A percentile compares a stretch with the other conserved stretches of the same genome.
phyloP scores from a whole-genome alignment of 2,888 invertebrate genomes.

The Galerucella nymphaeae region DNA sequence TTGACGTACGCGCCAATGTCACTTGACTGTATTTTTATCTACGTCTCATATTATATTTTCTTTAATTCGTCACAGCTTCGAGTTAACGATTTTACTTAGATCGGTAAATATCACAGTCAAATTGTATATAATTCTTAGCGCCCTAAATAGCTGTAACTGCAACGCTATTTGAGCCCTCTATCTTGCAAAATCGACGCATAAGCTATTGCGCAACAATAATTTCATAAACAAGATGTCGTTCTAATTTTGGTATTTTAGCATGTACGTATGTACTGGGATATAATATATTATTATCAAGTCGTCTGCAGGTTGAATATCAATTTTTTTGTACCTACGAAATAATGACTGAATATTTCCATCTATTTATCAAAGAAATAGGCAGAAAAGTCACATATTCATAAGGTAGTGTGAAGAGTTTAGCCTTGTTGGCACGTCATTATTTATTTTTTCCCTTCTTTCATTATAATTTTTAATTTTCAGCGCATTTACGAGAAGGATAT shows the following conservation, averaged over 20 bases:
- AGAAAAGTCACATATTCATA: too few relatives aligned
- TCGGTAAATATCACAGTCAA: conserved; percentile 64
- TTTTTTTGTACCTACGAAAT: too few relatives aligned
- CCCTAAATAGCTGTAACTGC: conserved; percentile 64
- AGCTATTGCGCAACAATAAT: conserved; percentile 6
- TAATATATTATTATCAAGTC: too few relatives aligned
- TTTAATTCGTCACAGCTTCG: conserved; percentile 26
- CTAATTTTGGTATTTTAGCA: background rate
- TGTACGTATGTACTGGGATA: too few relatives aligned
- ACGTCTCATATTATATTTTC: conserved; percentile 18
- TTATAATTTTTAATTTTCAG: too few relatives aligned
- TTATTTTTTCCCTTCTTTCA: too few relatives aligned
- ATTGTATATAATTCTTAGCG: conserved; percentile 63
- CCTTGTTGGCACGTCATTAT: too few relatives aligned
- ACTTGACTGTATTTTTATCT: conserved; percentile 55
- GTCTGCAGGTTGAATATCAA: too few relatives aligned
- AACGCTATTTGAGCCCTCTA: conserved; percentile 56
- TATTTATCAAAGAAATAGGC: too few relatives aligned
- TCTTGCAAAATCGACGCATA: conserved; percentile 23
- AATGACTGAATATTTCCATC: too few relatives aligned
- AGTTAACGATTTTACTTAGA: conserved; percentile 53
- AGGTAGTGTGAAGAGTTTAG: too few relatives aligned
- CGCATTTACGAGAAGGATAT: too few relatives aligned
- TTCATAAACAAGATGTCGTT: conserved; percentile 1
- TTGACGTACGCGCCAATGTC: conserved; percentile 37